These are phyloP conservation scores for Eretmochelys imbricata DNA, from an alignment of 2,113 vertebrate species.

Conservation along the genomic window DNA sequence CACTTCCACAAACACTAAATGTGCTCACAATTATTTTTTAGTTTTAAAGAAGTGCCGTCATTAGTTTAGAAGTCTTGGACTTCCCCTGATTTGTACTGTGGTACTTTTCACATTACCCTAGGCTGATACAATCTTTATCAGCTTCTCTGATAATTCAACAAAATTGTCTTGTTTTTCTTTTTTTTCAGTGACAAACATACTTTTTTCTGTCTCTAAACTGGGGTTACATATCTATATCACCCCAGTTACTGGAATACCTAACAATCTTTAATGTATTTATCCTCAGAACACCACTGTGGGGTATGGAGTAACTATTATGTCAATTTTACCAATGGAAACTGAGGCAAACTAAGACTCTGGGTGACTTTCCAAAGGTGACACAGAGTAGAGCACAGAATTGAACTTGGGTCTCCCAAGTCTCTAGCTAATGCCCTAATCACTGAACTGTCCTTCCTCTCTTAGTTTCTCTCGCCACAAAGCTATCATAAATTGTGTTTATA, in stretches of 20 bases:
- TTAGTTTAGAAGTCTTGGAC: neutral
- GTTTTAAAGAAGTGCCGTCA: neutral
- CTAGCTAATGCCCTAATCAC: neutral
- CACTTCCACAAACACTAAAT: neutral
- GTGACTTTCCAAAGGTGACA: neutral
- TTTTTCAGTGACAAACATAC: neutral
- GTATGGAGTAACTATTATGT: neutral
- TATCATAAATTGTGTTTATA: neutral
- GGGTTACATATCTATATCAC: neutral
- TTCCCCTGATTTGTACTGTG: neutral
- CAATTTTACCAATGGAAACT: neutral
- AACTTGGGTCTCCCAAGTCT: neutral
- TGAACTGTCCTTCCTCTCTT: neutral
- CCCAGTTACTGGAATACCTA: neutral
- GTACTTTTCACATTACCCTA: neutral
- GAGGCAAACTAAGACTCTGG: neutral
- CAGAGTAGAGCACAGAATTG: neutral
- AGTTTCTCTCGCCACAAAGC: neutral
- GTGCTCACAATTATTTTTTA: neutral
- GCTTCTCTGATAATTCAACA: neutral
- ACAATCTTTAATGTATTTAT: neutral
- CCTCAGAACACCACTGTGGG: neutral
- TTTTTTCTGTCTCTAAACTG: neutral
- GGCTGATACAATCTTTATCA: neutral
- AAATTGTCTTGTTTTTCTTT: neutral